Base-by-base conservation (phyloP, 2,888 invertebrate genomes). In the Petrolisthes manimaculis region DNA sequence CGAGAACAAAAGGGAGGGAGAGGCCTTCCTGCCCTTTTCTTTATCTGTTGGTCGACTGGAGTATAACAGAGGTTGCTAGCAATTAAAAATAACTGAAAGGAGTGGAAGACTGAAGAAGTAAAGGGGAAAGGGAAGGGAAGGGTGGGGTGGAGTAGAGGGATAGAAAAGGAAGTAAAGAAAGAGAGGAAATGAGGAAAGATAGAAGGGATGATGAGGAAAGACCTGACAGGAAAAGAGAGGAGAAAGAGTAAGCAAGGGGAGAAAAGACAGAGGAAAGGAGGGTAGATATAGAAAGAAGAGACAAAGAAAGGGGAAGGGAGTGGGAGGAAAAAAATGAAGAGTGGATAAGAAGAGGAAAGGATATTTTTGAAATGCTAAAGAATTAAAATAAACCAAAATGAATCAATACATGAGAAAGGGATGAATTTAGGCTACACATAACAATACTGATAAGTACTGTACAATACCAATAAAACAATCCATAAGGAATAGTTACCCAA, bases 141-240 rank as follows among this genome's bases (percentile, higher is more conserved):
- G 67, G 67, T 12, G 12, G 67, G 18, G 67, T 14, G 37, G 37
- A 37, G 37, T 12, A 67, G 67, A 67, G 67, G 18, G 67, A 67
- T 67, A 74, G 74, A 21, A 8, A n/a, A 21, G 24, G 8, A 18
- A 8, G 21, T n/a, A 21, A 21, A 74, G 18, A 21, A 12, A 74
- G 24, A 74, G 21, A 21, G 74, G 74, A 74, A 21, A 78, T 51
- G n/a, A 51, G 54, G 78, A 78, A n/a, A 78, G 78, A n/a, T 51
- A 78, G 54, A 78, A 21, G 74, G 18, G 21, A 8, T 0, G 21
- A 74, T 74, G 74, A 21, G 21, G 18, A 21, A 12, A 21, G 18
- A 3, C 14, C 14, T 67, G 67, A 67, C 67, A 67, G 12, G 67
- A 53, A 14, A 1, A 77, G 53, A 53, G 9, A 21, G 77, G n/a